Percentiles rank a stretch among this genome's conserved stretches.
phyloP scores from a whole-genome alignment of 2,888 invertebrate species.

The Agrochola litura region DNA sequence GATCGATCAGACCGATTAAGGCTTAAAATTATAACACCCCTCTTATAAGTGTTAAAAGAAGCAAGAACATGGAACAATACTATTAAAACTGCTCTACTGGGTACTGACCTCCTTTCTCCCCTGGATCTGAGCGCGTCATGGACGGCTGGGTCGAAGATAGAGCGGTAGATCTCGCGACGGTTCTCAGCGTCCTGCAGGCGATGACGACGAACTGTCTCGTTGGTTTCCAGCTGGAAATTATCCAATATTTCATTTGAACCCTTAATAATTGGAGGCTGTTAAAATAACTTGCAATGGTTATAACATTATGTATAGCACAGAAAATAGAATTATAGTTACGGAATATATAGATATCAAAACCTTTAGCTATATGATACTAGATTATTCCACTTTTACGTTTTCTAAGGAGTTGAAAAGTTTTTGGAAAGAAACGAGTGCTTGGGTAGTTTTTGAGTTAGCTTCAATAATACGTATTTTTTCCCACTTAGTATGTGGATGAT shows the following conservation, averaged over 20 bases:
- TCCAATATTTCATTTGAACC: neutral
- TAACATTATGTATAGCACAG: neutral
- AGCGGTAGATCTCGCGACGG: constrained; percentile 95
- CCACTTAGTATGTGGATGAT: too few species aligned
- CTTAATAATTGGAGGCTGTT: neutral
- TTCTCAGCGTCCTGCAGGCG: constrained; percentile 94
- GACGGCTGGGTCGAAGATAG: constrained; percentile 96
- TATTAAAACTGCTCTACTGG: neutral
- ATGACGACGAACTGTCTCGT: constrained; percentile 92
- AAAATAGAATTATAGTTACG: neutral
- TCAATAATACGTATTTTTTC: too few species aligned
- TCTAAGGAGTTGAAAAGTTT: too few species aligned
- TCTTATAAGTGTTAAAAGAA: neutral
- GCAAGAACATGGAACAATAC: neutral
- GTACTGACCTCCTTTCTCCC: constrained; percentile 93
- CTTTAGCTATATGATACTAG: neutral
- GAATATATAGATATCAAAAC: neutral
- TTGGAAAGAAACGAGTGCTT: too few species aligned
- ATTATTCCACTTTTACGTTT: neutral
- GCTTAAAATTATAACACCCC: neutral
- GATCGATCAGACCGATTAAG: neutral
- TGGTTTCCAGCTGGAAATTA: constrained; percentile 89
- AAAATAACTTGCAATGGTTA: neutral
- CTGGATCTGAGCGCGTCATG: constrained; percentile 96
- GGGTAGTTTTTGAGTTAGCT: too few species aligned